Evolutionary conservation across 1,140 invertebrate genomes (phyloP).

Genomic region (Pseudomyrmex pallidus): DNA sequence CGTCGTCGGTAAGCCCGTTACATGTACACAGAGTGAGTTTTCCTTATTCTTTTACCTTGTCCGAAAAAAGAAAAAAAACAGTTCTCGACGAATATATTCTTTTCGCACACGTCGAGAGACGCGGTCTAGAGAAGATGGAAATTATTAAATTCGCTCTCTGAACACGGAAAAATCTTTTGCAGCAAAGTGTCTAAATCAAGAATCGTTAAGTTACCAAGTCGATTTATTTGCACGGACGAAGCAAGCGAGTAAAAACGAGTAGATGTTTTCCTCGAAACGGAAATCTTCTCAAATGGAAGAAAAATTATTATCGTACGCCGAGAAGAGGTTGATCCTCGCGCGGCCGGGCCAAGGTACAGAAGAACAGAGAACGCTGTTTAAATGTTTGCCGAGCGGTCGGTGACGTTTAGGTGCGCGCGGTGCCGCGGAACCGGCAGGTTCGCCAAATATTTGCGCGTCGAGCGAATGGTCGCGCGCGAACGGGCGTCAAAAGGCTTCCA

Average conservation of each 20-base stretch:
- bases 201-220: too few species aligned
- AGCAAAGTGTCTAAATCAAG: too few species aligned
- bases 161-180: too few species aligned
- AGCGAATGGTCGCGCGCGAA: constrained; percentile 11
- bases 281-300: too few species aligned
- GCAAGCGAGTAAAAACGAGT: too few species aligned
- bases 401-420: neutral
- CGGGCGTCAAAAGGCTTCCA: neutral
- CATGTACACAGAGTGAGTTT: neutral
- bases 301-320: neutral
- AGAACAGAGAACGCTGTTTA: constrained; percentile 18
- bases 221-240: too few species aligned
- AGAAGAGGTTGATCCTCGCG: too few species aligned
- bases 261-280: too few species aligned
- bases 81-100: neutral
- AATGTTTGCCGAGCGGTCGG: constrained; percentile 16
- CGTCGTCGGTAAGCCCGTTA: constrained; percentile 9
- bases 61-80: neutral
- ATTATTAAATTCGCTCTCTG: too few species aligned
- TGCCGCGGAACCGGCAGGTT: constrained; percentile 11
- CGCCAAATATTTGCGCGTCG: constrained; percentile 54
- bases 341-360: neutral
- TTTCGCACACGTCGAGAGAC: too few species aligned
- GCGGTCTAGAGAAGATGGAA: too few species aligned
- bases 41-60: constrained; percentile 2